Percentiles rank a stretch among this genome's conserved stretches.
These are phyloP conservation scores for Rotaria sp. DNA, from an alignment of 2,888 invertebrate genomes.

Conservation along the genomic window DNA sequence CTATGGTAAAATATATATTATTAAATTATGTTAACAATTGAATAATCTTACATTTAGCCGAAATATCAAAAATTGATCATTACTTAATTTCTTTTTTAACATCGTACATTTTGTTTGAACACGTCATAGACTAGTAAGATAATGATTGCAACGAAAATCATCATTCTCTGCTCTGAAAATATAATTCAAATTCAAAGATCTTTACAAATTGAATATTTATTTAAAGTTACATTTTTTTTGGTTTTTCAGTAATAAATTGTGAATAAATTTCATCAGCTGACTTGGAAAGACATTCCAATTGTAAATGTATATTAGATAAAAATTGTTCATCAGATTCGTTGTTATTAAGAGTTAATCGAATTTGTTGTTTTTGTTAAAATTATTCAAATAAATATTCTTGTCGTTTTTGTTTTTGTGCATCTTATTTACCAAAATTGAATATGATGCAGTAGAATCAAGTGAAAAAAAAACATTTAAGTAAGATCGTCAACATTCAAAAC, in stretches of 20 bases:
- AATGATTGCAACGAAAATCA: not conserved
- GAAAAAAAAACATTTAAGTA: not conserved
- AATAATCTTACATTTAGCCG: not conserved
- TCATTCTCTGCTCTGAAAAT: not conserved
- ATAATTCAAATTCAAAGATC: not conserved
- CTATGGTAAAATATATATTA: not conserved
- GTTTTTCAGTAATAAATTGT: not conserved
- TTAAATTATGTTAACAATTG: no score
- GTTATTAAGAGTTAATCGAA: not conserved
- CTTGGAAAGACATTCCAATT: not conserved
- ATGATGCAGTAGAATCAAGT: not conserved
- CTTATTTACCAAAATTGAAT: not conserved
- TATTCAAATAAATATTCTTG: no score
- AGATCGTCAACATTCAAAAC: not conserved
- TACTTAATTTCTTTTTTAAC: not conserved
- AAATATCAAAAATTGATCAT: not conserved
- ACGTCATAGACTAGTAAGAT: not conserved
- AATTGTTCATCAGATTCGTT: not conserved
- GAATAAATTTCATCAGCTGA: not conserved
- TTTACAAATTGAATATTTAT: not conserved
- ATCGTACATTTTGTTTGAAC: not conserved
- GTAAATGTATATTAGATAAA: not conserved
- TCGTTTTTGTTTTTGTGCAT: not conserved
- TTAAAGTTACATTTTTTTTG: not conserved
- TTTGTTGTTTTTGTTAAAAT: not conserved